These are phyloP conservation scores for Caenorhabditis doughertyi DNA, from an alignment of 2,888 invertebrate species.

Conservation along the genomic window DNA sequence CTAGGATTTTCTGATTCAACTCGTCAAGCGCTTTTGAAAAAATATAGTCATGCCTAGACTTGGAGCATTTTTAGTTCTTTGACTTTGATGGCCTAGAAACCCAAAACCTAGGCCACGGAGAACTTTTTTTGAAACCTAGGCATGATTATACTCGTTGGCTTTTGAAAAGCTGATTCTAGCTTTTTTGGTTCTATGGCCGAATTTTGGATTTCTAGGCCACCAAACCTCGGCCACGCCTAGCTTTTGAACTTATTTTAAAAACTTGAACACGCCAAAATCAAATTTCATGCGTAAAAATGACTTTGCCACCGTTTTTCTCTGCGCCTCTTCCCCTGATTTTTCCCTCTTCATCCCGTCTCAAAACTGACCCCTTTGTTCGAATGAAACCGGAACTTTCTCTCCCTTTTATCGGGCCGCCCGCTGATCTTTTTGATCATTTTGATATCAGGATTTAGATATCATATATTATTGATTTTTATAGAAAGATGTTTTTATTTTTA, in stretches of 20 bases:
- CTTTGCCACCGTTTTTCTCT: neutral
- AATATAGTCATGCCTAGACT: neutral
- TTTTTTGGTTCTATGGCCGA: too few relatives aligned
- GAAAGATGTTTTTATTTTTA: neutral
- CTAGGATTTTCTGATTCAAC: too few relatives aligned
- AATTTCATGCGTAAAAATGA: too few relatives aligned
- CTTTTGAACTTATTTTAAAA: too few relatives aligned
- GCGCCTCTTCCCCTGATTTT: neutral
- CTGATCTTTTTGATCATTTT: neutral
- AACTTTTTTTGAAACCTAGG: neutral
- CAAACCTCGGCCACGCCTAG: neutral
- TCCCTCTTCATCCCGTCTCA: neutral
- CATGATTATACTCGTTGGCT: neutral
- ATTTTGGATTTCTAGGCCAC: neutral
- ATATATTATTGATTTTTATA: neutral
- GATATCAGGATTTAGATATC: neutral
- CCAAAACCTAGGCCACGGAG: neutral
- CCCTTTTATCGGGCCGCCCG: neutral
- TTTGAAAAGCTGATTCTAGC: neutral
- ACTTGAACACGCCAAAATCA: too few relatives aligned
- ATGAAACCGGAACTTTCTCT: neutral
- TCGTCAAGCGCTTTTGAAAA: too few relatives aligned
- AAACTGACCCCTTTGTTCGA: conserved; percentile 1
- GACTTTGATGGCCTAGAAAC: neutral
- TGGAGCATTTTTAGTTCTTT: neutral